Conservation (phyloP, 1,140 invertebrate species). For the honey bee (Apis mellifera) region DNA sequence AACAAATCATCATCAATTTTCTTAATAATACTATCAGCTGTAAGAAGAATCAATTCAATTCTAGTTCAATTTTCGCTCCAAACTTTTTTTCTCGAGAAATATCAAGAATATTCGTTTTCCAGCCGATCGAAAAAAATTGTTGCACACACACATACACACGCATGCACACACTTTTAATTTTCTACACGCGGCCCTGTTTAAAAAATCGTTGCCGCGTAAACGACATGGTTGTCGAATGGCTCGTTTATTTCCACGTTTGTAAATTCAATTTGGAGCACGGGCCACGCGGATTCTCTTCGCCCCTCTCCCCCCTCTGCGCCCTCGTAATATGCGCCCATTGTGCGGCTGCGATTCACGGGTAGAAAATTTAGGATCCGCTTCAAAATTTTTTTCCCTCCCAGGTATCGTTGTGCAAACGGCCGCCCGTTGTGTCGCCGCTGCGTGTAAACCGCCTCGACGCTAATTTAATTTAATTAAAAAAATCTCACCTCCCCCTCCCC, state of each 20-base stretch:
- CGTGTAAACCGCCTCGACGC: not conserved
- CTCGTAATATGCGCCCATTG: not conserved
- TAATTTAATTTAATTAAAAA: slow-evolving; percentile 13
- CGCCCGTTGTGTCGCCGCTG: not conserved
- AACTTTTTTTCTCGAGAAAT: too few relatives aligned
- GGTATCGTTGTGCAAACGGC: not conserved
- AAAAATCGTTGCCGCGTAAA: too few relatives aligned
- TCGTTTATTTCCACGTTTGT: not conserved
- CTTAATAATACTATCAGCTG: too few relatives aligned
- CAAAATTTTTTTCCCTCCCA: not conserved
- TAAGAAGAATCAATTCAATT: too few relatives aligned
- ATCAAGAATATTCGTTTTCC: too few relatives aligned
- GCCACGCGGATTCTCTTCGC: not conserved
- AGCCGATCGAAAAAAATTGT: too few relatives aligned
- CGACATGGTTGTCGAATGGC: not conserved
- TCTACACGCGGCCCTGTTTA: not conserved
- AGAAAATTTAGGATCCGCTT: not conserved
- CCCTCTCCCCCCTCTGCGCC: not conserved
- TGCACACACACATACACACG: not conserved
- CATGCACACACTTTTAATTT: not conserved
- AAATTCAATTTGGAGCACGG: slow-evolving; percentile 8
- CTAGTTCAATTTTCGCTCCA: too few relatives aligned
- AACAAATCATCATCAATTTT: too few relatives aligned
- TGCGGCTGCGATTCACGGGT: not conserved
- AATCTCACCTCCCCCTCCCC: not conserved